A percentile compares a stretch with the other conserved stretches of the same genome.
phyloP scores from a whole-genome alignment of 2,113 vertebrate species.

The Sinocyclocheilus rhinocerous region DNA sequence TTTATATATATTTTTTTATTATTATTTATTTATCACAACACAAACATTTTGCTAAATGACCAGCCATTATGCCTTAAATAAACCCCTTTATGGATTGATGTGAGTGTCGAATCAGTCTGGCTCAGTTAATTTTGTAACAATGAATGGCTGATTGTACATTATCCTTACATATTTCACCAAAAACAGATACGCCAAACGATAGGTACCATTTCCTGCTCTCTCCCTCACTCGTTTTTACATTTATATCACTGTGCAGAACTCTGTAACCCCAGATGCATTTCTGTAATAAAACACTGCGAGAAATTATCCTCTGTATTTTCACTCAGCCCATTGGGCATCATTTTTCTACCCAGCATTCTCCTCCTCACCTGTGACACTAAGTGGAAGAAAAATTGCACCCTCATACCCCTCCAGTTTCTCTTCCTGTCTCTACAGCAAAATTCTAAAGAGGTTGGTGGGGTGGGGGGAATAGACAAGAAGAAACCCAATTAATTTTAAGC shows the following conservation, averaged over 20 bases:
- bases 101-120: background rate
- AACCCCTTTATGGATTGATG: background rate
- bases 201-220: background rate
- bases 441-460: constrained; percentile 31
- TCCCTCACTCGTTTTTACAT: constrained; percentile 36
- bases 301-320: constrained; percentile 49
- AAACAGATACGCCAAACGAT: background rate
- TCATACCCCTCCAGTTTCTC: constrained; percentile 31
- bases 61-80: background rate
- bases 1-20: too few species aligned
- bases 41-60: background rate
- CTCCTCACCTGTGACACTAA: constrained; percentile 60
- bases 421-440: constrained; percentile 41
- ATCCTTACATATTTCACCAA: background rate
- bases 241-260: constrained; percentile 33
- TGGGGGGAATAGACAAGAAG: constrained; percentile 1
- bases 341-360: constrained; percentile 57
- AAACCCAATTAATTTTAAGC: constrained; percentile 69
- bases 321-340: constrained; percentile 35
- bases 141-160: background rate
- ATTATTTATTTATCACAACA: background rate
- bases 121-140: background rate
- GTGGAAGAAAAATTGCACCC: constrained; percentile 64
- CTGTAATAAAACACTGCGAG: constrained; percentile 55
- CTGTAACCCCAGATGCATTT: constrained; percentile 54